These are phyloP conservation scores for Poeciliopsis prolifica DNA, from an alignment of 2,113 vertebrate species.

Conservation along the genomic window DNA sequence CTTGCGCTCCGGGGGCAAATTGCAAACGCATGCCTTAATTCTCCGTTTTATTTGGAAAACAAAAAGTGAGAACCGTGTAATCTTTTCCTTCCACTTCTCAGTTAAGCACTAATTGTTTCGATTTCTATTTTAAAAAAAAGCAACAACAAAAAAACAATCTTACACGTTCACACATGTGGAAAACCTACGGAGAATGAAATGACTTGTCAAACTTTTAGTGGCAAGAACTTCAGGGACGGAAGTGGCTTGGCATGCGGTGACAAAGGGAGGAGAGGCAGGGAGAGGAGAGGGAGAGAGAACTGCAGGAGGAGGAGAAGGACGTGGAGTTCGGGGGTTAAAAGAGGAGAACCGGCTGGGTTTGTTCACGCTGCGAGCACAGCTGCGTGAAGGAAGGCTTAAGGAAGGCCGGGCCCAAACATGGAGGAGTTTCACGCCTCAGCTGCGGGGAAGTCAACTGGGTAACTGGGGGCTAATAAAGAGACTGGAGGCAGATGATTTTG, in stretches of 20 bases:
- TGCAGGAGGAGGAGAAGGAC: neutral
- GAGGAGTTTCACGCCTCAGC: slow-evolving; percentile 59
- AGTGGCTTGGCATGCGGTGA: slow-evolving; percentile 42
- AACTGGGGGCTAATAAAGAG: slow-evolving; percentile 46
- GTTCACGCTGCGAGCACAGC: slow-evolving; percentile 40
- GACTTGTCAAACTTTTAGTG: neutral
- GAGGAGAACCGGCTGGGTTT: slow-evolving; percentile 48
- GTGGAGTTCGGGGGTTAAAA: slow-evolving; percentile 4
- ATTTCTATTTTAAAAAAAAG: neutral
- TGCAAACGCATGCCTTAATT: neutral
- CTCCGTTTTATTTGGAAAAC: neutral
- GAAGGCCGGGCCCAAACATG: slow-evolving; percentile 35
- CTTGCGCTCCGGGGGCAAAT: neutral
- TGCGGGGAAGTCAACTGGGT: slow-evolving; percentile 55
- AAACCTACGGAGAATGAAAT: neutral
- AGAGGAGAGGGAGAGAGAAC: neutral
- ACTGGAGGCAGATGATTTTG: slow-evolving; percentile 37
- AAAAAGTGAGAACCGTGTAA: neutral
- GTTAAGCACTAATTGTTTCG: neutral
- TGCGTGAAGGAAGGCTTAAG: slow-evolving; percentile 18
- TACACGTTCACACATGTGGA: neutral
- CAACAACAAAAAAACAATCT: too few species aligned
- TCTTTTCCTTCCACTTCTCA: neutral
- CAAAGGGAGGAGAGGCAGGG: slow-evolving; percentile 2
- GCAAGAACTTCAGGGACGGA: slow-evolving; percentile 30